Conservation (phyloP, 2,113 vertebrate genomes). For the Corapipo altera region DNA sequence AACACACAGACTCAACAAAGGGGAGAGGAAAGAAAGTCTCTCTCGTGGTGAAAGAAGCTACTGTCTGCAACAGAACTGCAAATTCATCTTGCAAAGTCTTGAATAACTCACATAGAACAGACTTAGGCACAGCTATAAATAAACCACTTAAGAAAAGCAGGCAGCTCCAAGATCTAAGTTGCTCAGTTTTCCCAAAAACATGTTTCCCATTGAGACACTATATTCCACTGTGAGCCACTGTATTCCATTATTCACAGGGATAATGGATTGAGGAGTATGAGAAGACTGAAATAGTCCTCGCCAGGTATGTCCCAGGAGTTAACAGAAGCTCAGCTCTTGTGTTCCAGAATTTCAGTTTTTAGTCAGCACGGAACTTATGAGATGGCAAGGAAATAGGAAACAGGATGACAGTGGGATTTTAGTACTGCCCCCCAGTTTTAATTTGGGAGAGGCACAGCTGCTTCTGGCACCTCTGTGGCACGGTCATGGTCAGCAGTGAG, state of each 20-base stretch:
- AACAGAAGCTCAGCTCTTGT: background rate
- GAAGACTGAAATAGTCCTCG: background rate
- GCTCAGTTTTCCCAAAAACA: background rate
- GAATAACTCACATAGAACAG: background rate
- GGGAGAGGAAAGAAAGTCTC: background rate
- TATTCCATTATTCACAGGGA: background rate
- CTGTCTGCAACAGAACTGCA: background rate
- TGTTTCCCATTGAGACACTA: background rate
- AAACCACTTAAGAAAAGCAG: background rate
- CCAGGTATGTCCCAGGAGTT: background rate
- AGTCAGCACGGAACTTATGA: background rate
- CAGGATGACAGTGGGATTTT: background rate
- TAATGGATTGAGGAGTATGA: background rate
- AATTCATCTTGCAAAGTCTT: background rate
- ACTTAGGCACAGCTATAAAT: background rate
- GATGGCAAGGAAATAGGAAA: background rate
- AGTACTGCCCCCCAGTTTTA: background rate
- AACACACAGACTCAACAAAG: background rate
- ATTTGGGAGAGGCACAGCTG: background rate
- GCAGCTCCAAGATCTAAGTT: background rate
- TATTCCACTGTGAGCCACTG: background rate
- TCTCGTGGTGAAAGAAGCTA: background rate
- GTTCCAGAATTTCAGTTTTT: background rate
- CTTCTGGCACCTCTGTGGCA: background rate
- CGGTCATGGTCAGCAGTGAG: background rate